Evolutionary conservation across 2,113 vertebrate species (phyloP).

Genomic region (Chaetops frenatus): DNA sequence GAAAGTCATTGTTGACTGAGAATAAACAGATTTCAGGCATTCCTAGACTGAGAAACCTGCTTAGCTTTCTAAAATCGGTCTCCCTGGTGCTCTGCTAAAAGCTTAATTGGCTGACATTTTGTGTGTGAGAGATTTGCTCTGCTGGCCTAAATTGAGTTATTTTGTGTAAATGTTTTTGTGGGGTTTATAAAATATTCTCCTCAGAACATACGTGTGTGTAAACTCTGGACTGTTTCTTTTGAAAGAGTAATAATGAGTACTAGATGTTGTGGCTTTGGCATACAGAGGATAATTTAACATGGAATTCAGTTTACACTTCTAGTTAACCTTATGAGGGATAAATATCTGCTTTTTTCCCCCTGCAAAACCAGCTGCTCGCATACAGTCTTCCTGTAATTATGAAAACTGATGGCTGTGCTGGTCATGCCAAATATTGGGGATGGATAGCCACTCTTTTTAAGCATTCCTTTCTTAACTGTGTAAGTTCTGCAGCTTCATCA

Average conservation of each 20-base stretch:
- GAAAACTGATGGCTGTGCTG: neutral
- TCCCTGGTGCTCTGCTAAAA: constrained; percentile 45
- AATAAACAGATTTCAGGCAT: constrained; percentile 61
- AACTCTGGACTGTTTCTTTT: constrained; percentile 54
- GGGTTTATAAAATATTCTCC: constrained; percentile 51
- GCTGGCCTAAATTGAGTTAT: constrained; percentile 51
- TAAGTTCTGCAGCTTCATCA: rapidly evolving
- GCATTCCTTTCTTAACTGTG: neutral
- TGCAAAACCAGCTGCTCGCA: neutral
- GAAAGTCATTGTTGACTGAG: constrained; percentile 56
- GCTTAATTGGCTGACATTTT: constrained; percentile 61
- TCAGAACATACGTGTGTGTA: constrained; percentile 24
- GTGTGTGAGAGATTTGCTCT: constrained; percentile 46
- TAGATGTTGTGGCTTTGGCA: constrained; percentile 59
- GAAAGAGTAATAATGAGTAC: constrained; percentile 28
- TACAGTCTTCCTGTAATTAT: neutral
- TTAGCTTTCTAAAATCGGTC: constrained; percentile 47
- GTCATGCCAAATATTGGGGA: neutral
- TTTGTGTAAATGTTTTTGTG: constrained; percentile 50
- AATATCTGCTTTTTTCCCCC: neutral
- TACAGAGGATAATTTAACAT: constrained; percentile 17
- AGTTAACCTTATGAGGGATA: constrained; percentile 5
- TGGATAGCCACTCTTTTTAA: neutral
- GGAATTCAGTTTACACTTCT: constrained; percentile 51
- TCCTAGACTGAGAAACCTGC: constrained; percentile 55